Base-by-base conservation (phyloP, 2,797 vertebrate species). In the Oophaga sylvatica region DNA sequence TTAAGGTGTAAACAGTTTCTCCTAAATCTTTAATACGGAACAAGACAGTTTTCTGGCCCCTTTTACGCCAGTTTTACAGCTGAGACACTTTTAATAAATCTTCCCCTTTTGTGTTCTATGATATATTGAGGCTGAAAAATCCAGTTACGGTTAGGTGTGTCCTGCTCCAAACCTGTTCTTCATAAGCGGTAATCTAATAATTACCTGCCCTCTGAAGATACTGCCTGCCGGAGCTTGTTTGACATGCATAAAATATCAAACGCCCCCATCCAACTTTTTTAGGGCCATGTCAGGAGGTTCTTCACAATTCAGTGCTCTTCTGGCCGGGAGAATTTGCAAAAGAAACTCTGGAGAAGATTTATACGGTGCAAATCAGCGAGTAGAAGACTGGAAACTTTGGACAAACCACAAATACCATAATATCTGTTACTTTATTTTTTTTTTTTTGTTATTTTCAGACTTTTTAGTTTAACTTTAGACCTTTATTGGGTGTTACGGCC, bases 131-230 rank as follows among this genome's bases (percentile, higher is more conserved):
- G 53, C 11, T 45, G 68, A 60, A 60, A 26, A 83, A 60, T 83
- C 31, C 56, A 45, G 68, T 35, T 48, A 4, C 11, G 22, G 80
- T 81, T 80, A 67, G 80, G 80, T 48, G 80, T 63, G 35, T 57
- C 73, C 35, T 22, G 71, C 57, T 26, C 35, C 17, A 84, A 75
- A 76, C 71, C 83, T 76, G 83, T 84, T 60, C 68, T 83, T 57
- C 31, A 62, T 45, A 29, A 63, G 68, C 15, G 59, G n/a, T 62
- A 76, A 84, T 75, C 82, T 62, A 75, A 84, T 84, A 84, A 84
- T 84, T 84, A 19, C 71, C 83, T 84, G 53, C 31, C 57, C 60
- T 76, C 29, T 15, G 29, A 45, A 17, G 68, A 11, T 16, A 11
- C 17, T 59, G 12, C 83, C 2, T 84, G 83, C 71, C 2, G 3